phyloP scores from a whole-genome alignment of 2,888 invertebrate genomes.

The Flexamia atlantica region DNA sequence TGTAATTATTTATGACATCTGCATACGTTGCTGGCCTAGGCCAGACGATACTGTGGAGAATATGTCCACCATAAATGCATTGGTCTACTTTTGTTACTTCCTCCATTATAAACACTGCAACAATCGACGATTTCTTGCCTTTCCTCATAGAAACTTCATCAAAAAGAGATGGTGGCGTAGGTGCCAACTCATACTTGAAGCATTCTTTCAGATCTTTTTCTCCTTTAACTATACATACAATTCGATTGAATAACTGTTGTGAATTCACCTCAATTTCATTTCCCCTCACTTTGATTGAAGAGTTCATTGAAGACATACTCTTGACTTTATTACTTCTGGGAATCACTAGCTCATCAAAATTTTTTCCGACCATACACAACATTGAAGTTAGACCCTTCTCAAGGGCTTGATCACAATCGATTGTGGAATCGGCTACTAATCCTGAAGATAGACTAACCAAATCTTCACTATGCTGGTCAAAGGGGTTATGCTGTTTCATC shows the following conservation, averaged over 20 bases:
- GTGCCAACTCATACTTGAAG: constrained; percentile 26
- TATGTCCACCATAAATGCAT: constrained; percentile 13
- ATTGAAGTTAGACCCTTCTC: constrained; percentile 3
- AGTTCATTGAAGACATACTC: constrained; percentile 2
- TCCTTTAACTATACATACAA: constrained; percentile 36
- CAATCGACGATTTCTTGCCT: constrained; percentile 36
- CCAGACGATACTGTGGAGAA: neutral
- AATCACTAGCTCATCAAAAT: constrained; percentile 7
- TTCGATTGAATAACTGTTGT: constrained; percentile 49
- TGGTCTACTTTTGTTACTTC: neutral
- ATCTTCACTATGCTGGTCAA: neutral
- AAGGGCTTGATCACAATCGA: constrained; percentile 41
- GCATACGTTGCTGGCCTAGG: neutral
- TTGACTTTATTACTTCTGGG: constrained; percentile 24
- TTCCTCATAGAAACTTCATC: constrained; percentile 25
- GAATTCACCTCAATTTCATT: constrained; percentile 34
- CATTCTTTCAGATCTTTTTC: constrained; percentile 24
- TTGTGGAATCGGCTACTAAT: neutral
- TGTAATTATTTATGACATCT: constrained; percentile 33
- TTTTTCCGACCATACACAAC: constrained; percentile 32
- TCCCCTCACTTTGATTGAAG: neutral
- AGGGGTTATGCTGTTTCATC: constrained; percentile 1
- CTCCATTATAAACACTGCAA: constrained; percentile 14
- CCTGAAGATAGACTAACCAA: neutral
- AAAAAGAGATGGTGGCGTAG: constrained; percentile 16